Base-by-base conservation (phyloP, 2,113 vertebrate genomes). In the Pimephales promelas region DNA sequence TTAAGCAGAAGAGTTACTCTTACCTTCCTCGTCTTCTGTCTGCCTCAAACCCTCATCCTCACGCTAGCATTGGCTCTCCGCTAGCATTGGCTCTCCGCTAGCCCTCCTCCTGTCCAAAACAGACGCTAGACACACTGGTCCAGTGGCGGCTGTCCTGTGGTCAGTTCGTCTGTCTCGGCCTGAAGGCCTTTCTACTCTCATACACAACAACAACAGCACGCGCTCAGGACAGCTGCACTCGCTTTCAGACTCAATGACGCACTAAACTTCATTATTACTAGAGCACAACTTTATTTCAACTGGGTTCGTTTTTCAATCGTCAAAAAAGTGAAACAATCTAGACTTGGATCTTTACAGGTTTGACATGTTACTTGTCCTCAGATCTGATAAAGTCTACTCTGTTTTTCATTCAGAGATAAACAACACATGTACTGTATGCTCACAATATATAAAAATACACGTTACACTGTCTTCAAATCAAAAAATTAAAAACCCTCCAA, bases 1-100 rank as follows among this genome's bases (percentile, higher is more conserved):
- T 97, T 93, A 97, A 97, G 96, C 93, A 98, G 94, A 96, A 91
- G 90, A 87, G 91, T 98, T 96, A 98, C 96, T 98, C 96, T 98
- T 96, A 97, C 95, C 96, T 94, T 95, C 93, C 94, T 84, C 94
- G 93, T 94, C 95, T 94, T 94, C 92, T 92, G 95, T 95, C 94
- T 83, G 80, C 79, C 86, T 84, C 28, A 93, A 95, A 93, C 92
- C 95, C 95, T 96, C 95, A 97, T 95, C 95, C 95, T 97, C 95
- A 96, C 94, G 36, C 36, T 97, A 97, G 95, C 94, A 96, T 97
- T 96, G 94, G 95, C 95, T 94, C 95, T 97, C 96, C 94, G 95
- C 95, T 97, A 92, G 95, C 95, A 94, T 86, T 90, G 96, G 95
- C 96, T 96, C 86, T 93, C 90, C 93, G 92, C 95, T 97, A 97